A percentile compares a stretch with the other conserved stretches of the same genome.
Conservation (phyloP, 2,888 invertebrate species). For the Clivina fossor region DNA sequence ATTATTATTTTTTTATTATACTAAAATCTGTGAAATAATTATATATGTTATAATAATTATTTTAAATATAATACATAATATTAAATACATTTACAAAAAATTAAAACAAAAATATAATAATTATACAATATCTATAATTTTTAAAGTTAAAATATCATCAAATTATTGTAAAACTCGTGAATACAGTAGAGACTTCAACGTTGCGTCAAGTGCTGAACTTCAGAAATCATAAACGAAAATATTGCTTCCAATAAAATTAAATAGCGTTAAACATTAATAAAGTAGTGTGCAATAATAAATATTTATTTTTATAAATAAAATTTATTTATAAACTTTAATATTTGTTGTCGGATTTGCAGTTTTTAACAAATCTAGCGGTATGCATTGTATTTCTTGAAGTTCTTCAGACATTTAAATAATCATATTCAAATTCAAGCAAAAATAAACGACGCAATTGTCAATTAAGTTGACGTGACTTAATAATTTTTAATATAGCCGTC, state of each 20-base stretch:
- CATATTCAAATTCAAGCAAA: too few species aligned
- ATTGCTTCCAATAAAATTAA: not conserved
- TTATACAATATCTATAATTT: not conserved
- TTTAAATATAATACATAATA: constrained; percentile 10
- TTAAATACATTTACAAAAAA: not conserved
- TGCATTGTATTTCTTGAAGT: too few species aligned
- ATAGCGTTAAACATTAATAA: not conserved
- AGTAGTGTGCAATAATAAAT: not conserved
- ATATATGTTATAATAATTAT: not conserved
- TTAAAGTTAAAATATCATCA: not conserved
- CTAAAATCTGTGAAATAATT: not conserved
- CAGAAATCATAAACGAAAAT: too few species aligned
- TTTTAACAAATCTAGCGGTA: too few species aligned
- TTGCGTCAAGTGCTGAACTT: not conserved
- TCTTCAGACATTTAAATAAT: too few species aligned
- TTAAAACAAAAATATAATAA: not conserved
- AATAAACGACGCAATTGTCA: too few species aligned
- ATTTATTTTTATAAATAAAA: not conserved
- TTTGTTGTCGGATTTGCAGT: too few species aligned
- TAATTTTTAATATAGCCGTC: too few species aligned
- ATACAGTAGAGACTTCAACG: not conserved
- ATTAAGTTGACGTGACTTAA: too few species aligned
- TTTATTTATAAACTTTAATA: too few species aligned
- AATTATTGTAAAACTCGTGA: constrained; percentile 1
- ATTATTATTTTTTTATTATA: not conserved